Percentiles rank a stretch among this genome's conserved stretches.
These are phyloP conservation scores for Brachypteracias leptosomus DNA, from an alignment of 2,113 vertebrate genomes.

Conservation along the genomic window DNA sequence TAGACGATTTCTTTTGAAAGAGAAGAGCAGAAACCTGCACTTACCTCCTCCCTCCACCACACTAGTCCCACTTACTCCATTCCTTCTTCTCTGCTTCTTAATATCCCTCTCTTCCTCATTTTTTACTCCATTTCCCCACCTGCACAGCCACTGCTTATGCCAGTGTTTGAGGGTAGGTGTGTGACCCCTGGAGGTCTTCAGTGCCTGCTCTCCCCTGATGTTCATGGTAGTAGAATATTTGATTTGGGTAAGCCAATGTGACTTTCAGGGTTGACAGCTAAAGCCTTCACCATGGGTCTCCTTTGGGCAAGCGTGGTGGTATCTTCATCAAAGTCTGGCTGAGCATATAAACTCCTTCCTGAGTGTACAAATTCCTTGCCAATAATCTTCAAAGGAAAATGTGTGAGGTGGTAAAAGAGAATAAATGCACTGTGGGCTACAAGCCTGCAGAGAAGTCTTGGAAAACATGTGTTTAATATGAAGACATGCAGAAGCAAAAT, in stretches of 20 bases:
- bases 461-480: background rate
- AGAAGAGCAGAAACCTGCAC: background rate
- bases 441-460: background rate
- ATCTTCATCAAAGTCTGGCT: background rate
- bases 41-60: background rate
- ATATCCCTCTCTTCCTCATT: background rate
- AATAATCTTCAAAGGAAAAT: background rate
- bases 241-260: background rate
- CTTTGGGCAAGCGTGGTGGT: background rate
- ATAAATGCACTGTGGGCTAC: background rate
- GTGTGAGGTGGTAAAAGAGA: background rate
- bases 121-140: background rate
- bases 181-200: background rate
- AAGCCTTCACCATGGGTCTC: background rate
- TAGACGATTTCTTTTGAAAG: background rate
- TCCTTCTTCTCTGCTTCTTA: background rate
- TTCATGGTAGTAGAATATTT: background rate
- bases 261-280: background rate
- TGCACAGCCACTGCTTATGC: background rate
- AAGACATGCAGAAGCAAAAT: background rate
- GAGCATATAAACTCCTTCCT: background rate
- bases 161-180: background rate
- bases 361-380: background rate
- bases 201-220: background rate
- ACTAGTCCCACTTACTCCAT: background rate